A percentile compares a stretch with the other conserved stretches of the same genome.
Conservation (phyloP, 92 coral and sea anemone species). For the Virgularia gustaviana region DNA sequence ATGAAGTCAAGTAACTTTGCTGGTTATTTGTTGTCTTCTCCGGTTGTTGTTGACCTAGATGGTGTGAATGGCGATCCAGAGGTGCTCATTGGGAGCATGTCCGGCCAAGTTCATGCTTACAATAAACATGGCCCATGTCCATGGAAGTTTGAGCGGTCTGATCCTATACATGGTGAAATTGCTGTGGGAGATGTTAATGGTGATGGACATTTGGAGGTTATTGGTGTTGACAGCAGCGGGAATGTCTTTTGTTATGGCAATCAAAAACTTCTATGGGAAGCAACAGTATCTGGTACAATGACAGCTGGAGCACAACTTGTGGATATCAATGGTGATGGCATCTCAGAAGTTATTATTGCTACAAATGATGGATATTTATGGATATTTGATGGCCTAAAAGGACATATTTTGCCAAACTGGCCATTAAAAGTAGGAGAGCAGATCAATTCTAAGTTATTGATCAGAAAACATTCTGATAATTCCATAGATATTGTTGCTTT, state of each 20-base stretch:
- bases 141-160: constrained; percentile 51
- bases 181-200: constrained; percentile 76
- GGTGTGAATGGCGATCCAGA: constrained; percentile 15
- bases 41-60: constrained; percentile 54
- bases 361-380: constrained; percentile 94
- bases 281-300: constrained; percentile 72
- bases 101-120: constrained; percentile 57
- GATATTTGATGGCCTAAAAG: constrained; percentile 76
- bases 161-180: constrained; percentile 50
- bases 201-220: constrained; percentile 72
- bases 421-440: constrained; percentile 72
- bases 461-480: constrained; percentile 44
- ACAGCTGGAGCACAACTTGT: constrained; percentile 79
- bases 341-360: constrained; percentile 71
- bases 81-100: constrained; percentile 59
- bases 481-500: constrained; percentile 6
- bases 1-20: constrained; percentile 73
- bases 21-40: constrained; percentile 59
- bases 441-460: constrained; percentile 62
- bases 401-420: constrained; percentile 73
- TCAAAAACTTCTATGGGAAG: constrained; percentile 87
- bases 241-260: constrained; percentile 68
- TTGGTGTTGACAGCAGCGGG: constrained; percentile 83
- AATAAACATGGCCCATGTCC: constrained; percentile 60
- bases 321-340: constrained; percentile 80